phyloP scores from a whole-genome alignment of 2,113 vertebrate species.

The Archocentrus centrarchus region DNA sequence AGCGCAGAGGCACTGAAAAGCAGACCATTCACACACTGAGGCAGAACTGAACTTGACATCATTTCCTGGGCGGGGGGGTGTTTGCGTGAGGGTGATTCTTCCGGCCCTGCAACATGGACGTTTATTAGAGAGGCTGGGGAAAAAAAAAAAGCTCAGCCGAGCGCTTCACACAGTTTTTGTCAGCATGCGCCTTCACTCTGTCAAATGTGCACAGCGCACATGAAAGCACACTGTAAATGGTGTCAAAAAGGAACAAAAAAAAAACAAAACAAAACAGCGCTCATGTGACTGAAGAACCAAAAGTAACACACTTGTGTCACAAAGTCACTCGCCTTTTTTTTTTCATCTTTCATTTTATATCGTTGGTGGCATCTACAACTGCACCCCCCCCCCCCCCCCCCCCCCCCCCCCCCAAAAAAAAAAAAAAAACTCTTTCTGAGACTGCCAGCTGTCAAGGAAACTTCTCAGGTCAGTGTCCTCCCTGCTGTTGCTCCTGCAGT shows the following conservation, averaged over 20 bases:
- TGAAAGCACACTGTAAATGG: slow-evolving; percentile 68
- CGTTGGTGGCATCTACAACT: slow-evolving; percentile 53
- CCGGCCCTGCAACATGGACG: slow-evolving; percentile 42
- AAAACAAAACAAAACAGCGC: slow-evolving; percentile 11
- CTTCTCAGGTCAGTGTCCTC: slow-evolving; percentile 81
- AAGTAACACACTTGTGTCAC: slow-evolving; percentile 66
- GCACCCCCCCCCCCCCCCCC: slow-evolving; percentile 43
- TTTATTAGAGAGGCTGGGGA: slow-evolving; percentile 18
- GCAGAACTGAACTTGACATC: slow-evolving; percentile 51
- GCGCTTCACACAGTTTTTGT: slow-evolving; percentile 31
- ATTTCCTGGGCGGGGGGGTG: slow-evolving; percentile 17
- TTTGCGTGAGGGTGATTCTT: slow-evolving; percentile 37
- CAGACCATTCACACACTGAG: slow-evolving; percentile 50
- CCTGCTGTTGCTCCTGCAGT: slow-evolving; percentile 78
- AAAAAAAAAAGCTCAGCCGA: not conserved
- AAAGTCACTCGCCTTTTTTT: slow-evolving; percentile 68
- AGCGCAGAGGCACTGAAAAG: slow-evolving; percentile 75
- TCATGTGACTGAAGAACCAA: slow-evolving; percentile 67
- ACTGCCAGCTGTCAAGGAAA: slow-evolving; percentile 77
- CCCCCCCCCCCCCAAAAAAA: slow-evolving; percentile 38
- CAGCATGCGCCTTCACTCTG: slow-evolving; percentile 69
- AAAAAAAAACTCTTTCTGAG: slow-evolving; percentile 48
- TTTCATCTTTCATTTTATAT: slow-evolving; percentile 66
- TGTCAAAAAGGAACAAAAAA: slow-evolving; percentile 48
- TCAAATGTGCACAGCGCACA: slow-evolving; percentile 62